Conservation (phyloP, 2,888 invertebrate species). For the Folsomia candida region DNA sequence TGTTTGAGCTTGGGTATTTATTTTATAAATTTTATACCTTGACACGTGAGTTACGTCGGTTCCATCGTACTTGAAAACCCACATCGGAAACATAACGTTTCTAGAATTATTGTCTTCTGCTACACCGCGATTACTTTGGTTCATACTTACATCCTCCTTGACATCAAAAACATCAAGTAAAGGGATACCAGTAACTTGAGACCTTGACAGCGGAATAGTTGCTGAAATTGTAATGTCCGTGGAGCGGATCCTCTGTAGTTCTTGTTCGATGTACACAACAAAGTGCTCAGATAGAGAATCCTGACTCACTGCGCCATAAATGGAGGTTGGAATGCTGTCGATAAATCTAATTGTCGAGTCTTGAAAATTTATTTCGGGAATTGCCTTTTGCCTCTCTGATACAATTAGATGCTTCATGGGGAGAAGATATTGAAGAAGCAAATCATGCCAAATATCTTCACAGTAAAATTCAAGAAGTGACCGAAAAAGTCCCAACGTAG, state of each 20-base stretch:
- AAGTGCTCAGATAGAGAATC: slow-evolving; percentile 35
- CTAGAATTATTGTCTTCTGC: neutral
- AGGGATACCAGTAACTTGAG: slow-evolving; percentile 15
- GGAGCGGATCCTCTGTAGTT: slow-evolving; percentile 27
- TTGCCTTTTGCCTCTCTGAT: slow-evolving; percentile 35
- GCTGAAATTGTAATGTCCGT: slow-evolving; percentile 16
- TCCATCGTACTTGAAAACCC: slow-evolving; percentile 46
- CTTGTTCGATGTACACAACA: slow-evolving; percentile 37
- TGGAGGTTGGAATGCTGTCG: slow-evolving; percentile 35
- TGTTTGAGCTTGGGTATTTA: no score
- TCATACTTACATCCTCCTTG: slow-evolving; percentile 7
- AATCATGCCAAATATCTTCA: slow-evolving; percentile 48
- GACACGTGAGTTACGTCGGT: slow-evolving; percentile 34
- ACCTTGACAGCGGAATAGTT: slow-evolving; percentile 20
- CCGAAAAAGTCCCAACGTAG: slow-evolving; percentile 44
- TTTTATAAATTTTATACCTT: neutral
- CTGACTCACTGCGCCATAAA: slow-evolving; percentile 26
- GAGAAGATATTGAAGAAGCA: slow-evolving; percentile 42
- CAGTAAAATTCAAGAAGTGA: slow-evolving; percentile 45
- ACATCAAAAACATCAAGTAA: slow-evolving; percentile 7
- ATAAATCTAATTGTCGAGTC: slow-evolving; percentile 44
- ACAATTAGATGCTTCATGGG: slow-evolving; percentile 47
- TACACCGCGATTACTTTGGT: neutral
- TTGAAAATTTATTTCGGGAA: slow-evolving; percentile 43
- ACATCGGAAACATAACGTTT: slow-evolving; percentile 39